phyloP scores from a whole-genome alignment of 2,113 vertebrate genomes.

The Coturnix japonica region DNA sequence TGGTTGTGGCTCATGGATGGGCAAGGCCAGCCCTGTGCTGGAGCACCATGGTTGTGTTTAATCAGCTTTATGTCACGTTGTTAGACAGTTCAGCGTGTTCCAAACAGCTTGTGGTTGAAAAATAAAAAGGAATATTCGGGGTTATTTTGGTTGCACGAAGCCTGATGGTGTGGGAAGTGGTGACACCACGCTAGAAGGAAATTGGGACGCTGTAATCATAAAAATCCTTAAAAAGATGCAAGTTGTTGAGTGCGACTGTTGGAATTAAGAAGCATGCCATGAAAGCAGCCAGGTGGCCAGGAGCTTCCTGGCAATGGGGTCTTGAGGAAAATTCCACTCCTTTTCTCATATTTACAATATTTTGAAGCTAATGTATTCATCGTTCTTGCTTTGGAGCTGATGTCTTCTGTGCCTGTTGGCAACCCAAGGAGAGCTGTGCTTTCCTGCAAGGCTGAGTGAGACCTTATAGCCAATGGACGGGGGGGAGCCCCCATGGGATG shows the following conservation, averaged over 20 bases:
- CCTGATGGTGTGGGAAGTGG: conserved; percentile 57
- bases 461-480: fast-evolving
- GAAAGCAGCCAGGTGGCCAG: background rate
- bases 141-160: conserved; percentile 32
- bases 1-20: background rate
- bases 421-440: background rate
- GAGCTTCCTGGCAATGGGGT: background rate
- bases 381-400: background rate
- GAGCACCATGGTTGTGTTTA: background rate
- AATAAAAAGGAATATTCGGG: background rate
- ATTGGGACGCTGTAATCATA: background rate
- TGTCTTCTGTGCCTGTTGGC: fast-evolving
- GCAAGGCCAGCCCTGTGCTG: background rate
- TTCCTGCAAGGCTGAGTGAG: background rate
- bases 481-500: background rate
- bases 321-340: conserved; percentile 16
- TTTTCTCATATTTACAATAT: background rate
- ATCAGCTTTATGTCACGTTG: background rate
- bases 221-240: background rate
- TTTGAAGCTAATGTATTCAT: background rate
- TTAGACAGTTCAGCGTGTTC: background rate
- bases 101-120: background rate
- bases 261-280: background rate
- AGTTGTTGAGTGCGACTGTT: background rate
- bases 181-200: background rate